Base-by-base conservation (phyloP, 2,888 invertebrate genomes). In the Ophion ellenae region DNA sequence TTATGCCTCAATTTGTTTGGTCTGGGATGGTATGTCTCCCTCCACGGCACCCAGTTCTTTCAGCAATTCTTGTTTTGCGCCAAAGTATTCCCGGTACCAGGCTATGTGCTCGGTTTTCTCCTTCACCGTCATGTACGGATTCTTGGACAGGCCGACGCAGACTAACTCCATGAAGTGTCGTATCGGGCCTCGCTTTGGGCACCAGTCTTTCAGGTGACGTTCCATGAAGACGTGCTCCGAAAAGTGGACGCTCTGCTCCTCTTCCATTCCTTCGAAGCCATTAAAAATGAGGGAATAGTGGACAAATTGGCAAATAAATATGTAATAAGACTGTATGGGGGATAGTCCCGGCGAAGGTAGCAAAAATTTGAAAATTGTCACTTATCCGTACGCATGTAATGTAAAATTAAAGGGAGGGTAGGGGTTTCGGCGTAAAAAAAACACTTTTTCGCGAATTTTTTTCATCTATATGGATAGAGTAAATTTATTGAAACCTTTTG, bases 161-260 rank as follows among this genome's bases (percentile, higher is more conserved):
- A 99, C 99, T 7, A 99, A 95, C 92, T 99, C 99, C 99, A 99
- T 99, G 93, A 99, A 99, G 94, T 99, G 98, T 9, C 98, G 95
- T 88, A 99, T 95, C 0, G 99, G 99, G 0, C 99, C 99, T 89
- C 95, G 96, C 69, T 95, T 95, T 0, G 99, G 99, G 93, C 99
- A 99, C 97, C 98, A 98, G 0, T 95, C 96, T 90, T 97, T 97
- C 20, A 99, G 95, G 92, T 98, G 96, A 20, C 96, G 95, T 86
- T 99, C 99, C 14, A 99, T 95, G 94, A 99, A 99, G 40, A 99
- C 96, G 93, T 99, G 99, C 89, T 99, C 98, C 0, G 98, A 96
- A 94, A 99, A 99, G 89, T 97, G 97, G 0, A 96, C 96, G 92
- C 94, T 94, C 17, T 95, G 94, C 86, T 96, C 96, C 89, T 96